These are phyloP conservation scores for Selenia dentaria DNA, from an alignment of 2,888 invertebrate genomes.

Conservation along the genomic window DNA sequence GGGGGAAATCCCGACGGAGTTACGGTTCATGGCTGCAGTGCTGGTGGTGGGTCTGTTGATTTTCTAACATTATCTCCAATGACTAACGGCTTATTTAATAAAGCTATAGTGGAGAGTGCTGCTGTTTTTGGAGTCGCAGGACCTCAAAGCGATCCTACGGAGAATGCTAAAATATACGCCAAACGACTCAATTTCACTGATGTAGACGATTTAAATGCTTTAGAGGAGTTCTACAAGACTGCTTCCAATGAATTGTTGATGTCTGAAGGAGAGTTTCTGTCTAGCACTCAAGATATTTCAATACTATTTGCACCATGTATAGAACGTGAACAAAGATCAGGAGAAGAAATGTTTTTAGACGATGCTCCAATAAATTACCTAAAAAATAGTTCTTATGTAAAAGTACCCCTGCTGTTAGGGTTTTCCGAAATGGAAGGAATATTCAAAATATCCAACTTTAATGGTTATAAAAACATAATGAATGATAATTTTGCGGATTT, in stretches of 20 bases:
- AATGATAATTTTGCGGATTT: neutral
- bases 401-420: neutral
- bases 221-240: constrained; percentile 35
- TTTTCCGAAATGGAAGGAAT: constrained; percentile 14
- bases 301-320: neutral
- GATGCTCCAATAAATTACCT: neutral
- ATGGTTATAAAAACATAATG: neutral
- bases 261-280: neutral
- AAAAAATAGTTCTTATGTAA: neutral
- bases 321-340: neutral
- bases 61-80: neutral
- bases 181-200: constrained; percentile 1
- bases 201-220: constrained; percentile 3
- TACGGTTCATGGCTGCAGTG: constrained; percentile 51
- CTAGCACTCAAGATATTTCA: neutral
- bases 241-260: neutral
- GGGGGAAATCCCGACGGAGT: constrained; percentile 53
- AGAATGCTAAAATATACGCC: constrained; percentile 5
- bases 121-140: neutral
- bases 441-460: neutral
- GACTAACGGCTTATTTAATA: neutral
- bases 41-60: constrained; percentile 40
- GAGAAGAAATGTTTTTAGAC: neutral
- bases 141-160: constrained; percentile 1
- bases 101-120: neutral